A percentile compares a stretch with the other conserved stretches of the same genome.
Evolutionary conservation across 2,888 invertebrate genomes (phyloP).

Genomic region (Aromia moschata): DNA sequence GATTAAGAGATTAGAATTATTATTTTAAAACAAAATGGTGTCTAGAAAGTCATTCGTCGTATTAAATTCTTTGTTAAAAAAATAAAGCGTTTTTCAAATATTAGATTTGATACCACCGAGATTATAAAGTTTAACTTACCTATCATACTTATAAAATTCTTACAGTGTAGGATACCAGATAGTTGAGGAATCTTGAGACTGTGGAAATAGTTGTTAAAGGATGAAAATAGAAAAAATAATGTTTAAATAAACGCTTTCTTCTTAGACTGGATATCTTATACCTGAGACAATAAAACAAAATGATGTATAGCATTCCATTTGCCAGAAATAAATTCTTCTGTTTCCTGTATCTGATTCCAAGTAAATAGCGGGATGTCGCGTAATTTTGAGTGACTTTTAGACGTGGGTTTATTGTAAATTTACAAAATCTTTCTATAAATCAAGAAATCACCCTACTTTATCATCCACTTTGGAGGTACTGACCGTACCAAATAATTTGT

Average conservation of each 20-base stretch:
- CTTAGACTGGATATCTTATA: constrained; percentile 31
- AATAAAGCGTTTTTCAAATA: too few relatives aligned
- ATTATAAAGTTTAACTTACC: too few relatives aligned
- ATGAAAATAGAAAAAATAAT: not conserved
- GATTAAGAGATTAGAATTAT: too few relatives aligned
- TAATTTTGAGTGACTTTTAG: constrained; percentile 25
- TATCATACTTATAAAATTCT: too few relatives aligned
- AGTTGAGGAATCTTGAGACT: not conserved
- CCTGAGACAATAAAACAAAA: constrained; percentile 33
- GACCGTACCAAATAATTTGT: constrained; percentile 41
- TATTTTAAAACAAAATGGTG: too few relatives aligned
- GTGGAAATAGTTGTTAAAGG: not conserved
- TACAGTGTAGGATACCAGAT: not conserved
- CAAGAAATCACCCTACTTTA: constrained; percentile 39
- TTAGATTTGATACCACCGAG: too few relatives aligned
- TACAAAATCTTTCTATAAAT: constrained; percentile 35
- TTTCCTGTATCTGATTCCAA: constrained; percentile 32
- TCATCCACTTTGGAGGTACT: constrained; percentile 33
- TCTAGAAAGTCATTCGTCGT: too few relatives aligned
- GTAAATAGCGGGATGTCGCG: constrained; percentile 28
- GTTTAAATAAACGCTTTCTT: constrained; percentile 3
- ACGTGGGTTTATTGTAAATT: constrained; percentile 9
- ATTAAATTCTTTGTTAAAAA: too few relatives aligned
- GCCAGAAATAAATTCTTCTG: constrained; percentile 31
- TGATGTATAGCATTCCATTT: constrained; percentile 24